phyloP scores from a whole-genome alignment of 30 jellyfish, hydroid and myxozoan species.

The Turritopsis dohrnii region DNA sequence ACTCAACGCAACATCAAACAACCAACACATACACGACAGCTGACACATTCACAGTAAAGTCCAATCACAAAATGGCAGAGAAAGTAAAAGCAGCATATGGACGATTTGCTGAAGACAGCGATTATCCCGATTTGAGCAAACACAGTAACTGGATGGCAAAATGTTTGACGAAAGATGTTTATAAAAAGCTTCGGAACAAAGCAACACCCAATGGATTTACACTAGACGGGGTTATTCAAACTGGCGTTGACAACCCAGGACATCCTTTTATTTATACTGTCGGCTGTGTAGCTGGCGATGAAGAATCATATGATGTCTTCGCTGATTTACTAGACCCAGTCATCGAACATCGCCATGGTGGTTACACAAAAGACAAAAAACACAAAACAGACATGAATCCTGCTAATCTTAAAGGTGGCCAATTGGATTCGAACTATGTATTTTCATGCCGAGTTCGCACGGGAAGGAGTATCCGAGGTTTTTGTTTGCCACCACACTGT shows the following conservation, averaged over 20 bases:
- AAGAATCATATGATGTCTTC: constrained; percentile 47
- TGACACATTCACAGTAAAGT: not conserved
- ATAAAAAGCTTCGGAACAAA: constrained; percentile 42
- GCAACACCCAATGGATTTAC: constrained; percentile 69
- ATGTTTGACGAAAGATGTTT: constrained; percentile 58
- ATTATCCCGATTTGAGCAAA: constrained; percentile 63
- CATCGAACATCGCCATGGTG: constrained; percentile 61
- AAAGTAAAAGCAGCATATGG: constrained; percentile 57
- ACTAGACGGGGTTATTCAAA: constrained; percentile 42
- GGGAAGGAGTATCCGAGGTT: constrained; percentile 77
- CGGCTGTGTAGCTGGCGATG: constrained; percentile 77
- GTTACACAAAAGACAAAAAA: constrained; percentile 50
- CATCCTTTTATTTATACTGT: constrained; percentile 69
- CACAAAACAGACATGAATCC: constrained; percentile 80
- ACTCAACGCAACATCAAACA: not conserved
- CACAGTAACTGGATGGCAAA: constrained; percentile 90
- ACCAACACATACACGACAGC: not conserved
- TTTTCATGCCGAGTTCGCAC: constrained; percentile 83
- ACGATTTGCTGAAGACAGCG: constrained; percentile 69
- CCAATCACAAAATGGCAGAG: constrained; percentile 54
- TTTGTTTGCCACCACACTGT: constrained; percentile 62
- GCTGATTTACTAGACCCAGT: constrained; percentile 59
- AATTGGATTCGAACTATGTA: constrained; percentile 66
- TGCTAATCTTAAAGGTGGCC: constrained; percentile 66
- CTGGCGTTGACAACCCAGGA: constrained; percentile 89